Evolutionary conservation across 2,888 invertebrate genomes (phyloP), one percentile per base, ranked within the genome.

Genomic region (Conomelus anceps): DNA sequence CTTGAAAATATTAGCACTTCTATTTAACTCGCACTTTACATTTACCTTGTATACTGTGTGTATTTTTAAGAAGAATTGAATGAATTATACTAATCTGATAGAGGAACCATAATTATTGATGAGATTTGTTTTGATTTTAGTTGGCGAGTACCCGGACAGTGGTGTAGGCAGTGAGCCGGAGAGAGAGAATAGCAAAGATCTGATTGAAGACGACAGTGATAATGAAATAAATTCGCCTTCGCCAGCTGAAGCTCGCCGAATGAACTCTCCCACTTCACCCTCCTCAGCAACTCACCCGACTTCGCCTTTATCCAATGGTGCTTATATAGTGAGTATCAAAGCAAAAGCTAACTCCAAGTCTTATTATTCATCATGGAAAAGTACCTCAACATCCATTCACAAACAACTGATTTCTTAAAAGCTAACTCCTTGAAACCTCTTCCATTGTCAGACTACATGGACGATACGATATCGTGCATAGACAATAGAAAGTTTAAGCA

Each of bases 181-280:
- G 91, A 93, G 94, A 89, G 93, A 93, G 91, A 92, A 93, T 89
- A 92, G 91, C 92, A 93, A 20, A 92, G 93, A 91, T 92, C 92
- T 89, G 91, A 94, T 94, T 85, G 96, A 96, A 91, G 95, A 95
- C 90, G 95, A 96, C 90, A 94, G 94, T 91, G 95, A 95, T 91
- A 91, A 92, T 91, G 91, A 92, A 89, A 89, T 89, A 13, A 87
- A 89, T 90, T 89, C 23, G 91, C 90, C 84, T 84, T 88, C 24
- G 23, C 88, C 86, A 90, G 90, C 34, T 88, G 90, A 26, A 90
- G 91, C 63, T 41, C 63, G 88, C 11, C 20, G 23, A 23, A 85
- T 85, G 22, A 85, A 23, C 23, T 24, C 63, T 7, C 34, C 84
- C 22, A 84, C 41, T 13, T 24, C 85, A 24, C 87, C 86, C 87